Evolutionary conservation across 2,113 vertebrate genomes (phyloP).

Genomic region (Dicerorhinus sumatrensis): DNA sequence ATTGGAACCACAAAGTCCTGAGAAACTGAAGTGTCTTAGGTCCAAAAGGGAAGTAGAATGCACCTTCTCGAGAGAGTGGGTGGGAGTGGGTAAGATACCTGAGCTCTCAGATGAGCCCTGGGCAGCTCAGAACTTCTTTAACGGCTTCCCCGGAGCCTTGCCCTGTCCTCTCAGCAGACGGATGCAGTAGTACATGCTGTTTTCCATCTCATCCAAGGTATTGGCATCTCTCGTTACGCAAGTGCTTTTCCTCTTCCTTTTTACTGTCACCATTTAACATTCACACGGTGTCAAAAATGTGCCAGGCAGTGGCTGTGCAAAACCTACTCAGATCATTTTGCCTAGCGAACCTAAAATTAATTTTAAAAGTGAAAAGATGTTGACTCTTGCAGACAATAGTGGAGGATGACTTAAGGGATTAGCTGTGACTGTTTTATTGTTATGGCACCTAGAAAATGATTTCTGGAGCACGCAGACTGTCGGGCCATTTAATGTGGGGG

Average conservation of each 20-base stretch:
- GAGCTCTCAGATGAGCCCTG: neutral
- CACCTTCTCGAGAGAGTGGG: neutral
- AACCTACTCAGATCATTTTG: neutral
- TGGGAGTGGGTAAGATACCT: neutral
- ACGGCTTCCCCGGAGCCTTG: neutral
- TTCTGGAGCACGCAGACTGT: neutral
- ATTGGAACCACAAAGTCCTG: neutral
- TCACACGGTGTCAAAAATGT: neutral
- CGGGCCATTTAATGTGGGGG: rapidly evolving
- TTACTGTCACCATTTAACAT: constrained; percentile 2
- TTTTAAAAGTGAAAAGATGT: neutral
- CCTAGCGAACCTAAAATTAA: neutral
- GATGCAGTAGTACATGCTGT: rapidly evolving
- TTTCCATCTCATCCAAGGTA: neutral
- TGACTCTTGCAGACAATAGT: neutral
- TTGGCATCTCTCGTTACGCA: neutral
- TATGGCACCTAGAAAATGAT: neutral
- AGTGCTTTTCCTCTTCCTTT: neutral
- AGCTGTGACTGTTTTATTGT: neutral
- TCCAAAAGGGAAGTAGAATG: neutral
- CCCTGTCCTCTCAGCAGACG: neutral
- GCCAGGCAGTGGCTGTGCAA: neutral
- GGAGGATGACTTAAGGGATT: neutral
- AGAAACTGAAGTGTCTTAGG: neutral
- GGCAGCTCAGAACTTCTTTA: neutral